phyloP scores from a whole-genome alignment of 2,113 vertebrate species.

The Plotosus lineatus region DNA sequence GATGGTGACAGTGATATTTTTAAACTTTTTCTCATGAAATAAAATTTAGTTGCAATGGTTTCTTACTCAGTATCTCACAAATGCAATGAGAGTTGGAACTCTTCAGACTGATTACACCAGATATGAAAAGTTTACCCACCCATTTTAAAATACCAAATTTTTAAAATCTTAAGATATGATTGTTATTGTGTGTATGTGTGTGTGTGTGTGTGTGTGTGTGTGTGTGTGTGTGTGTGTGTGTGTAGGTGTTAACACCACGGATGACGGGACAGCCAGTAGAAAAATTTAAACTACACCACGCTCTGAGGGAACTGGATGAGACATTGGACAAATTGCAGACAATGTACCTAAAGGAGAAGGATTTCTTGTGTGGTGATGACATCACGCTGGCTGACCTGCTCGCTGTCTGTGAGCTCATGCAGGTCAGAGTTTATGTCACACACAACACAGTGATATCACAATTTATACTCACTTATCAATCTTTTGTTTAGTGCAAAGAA shows the following conservation, averaged over 20 bases:
- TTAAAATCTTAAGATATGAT: too few species aligned
- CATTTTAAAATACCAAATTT: too few species aligned
- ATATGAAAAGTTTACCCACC: too few species aligned
- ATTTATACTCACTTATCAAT: not conserved
- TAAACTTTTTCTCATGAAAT: too few species aligned
- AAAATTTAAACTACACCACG: slow-evolving; percentile 44
- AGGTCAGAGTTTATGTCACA: slow-evolving; percentile 59
- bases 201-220: slow-evolving; percentile 9
- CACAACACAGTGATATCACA: not conserved
- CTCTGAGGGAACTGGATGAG: slow-evolving; percentile 58
- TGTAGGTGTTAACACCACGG: slow-evolving; percentile 64
- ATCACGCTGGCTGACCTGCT: slow-evolving; percentile 74
- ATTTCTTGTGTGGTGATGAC: slow-evolving; percentile 75
- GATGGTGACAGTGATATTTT: too few species aligned
- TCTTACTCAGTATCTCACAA: too few species aligned
- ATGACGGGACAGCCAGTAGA: slow-evolving; percentile 56
- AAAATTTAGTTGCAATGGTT: too few species aligned
- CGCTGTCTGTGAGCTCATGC: slow-evolving; percentile 73
- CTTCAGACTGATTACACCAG: too few species aligned
- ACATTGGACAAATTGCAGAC: slow-evolving; percentile 69
- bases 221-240: slow-evolving; percentile 12
- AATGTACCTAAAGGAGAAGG: slow-evolving; percentile 70
- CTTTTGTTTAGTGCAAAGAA: not conserved
- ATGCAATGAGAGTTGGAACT: too few species aligned
- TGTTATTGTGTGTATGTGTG: too few species aligned